Base-by-base conservation (phyloP, 2,888 invertebrate species). In the Cheilosia scutellata region DNA sequence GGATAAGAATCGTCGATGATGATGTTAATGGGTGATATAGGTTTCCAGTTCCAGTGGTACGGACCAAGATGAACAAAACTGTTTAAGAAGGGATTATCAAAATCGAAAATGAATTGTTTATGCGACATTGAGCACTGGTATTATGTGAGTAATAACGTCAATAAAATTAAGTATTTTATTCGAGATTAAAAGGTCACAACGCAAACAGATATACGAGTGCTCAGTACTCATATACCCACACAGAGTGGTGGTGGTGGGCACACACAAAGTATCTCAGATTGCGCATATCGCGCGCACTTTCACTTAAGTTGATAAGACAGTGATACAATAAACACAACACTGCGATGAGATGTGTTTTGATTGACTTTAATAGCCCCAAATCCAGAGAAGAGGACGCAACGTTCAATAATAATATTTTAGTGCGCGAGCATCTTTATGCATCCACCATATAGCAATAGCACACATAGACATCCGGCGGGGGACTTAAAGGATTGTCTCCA, bases 161-260 rank as follows among this genome's bases (percentile, higher is more conserved):
- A 68, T 86, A 72, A 86, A 76, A 86, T 80, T 86, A 82, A 82
- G 66, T 31, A 72, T 80, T 82, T 86, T 80, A 86, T 86, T 82
- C 71, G 66, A 86, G 86, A 86, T 86, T 82, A 86, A 82, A 86
- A 86, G 86, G 82, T 86, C 72, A 62, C 37, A 6, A 33, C 3
- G 3, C 47, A 63, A 55, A 55, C 27, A 40, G 47, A 49, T 42
- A 49, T 42, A 40, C 53, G 47, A 16, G 47, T 47, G 13, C 33
- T 7, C 33, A 33, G 20, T 37, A 42, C 44, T 16, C 20, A 40
- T 16, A 7, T 37, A 37, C 37, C 11, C 11, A 37, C 37, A 47
- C 27, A 42, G 16, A 40, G 63, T 44, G 27, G 25, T 16, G 33
- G 57, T 13, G 33, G 33, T 33, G 33, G 33, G 33, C 33, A 7